Evolutionary conservation across 2,888 invertebrate genomes (phyloP), one percentile per base, ranked within the genome.

Genomic region (Oeneis ivallda): DNA sequence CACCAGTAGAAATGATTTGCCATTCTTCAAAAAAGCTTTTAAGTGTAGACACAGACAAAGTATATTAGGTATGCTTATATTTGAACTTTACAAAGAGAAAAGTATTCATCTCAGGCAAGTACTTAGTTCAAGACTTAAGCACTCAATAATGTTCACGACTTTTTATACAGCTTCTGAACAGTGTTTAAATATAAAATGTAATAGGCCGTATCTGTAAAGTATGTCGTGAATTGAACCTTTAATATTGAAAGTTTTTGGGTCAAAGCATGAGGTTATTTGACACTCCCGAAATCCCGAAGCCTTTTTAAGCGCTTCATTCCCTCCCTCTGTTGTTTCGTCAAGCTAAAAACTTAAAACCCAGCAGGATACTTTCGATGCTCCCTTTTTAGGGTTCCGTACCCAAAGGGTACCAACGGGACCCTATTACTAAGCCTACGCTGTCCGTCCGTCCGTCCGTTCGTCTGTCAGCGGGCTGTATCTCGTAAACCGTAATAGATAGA

Each of bases 221-320:
- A 50, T 52, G 26, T 50, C 19, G 19, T 26, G 50, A 19, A 50
- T 52, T 26, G n/a, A 61, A 41, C 26, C 41, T 50, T 39, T 61
- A 61, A 59, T 41, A 41, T 52, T 61, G 47, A 64, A 64, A 58
- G 64, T 64, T 68, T 68, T 68, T 64, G 53, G 66, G 66, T 58
- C 66, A 54, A 58, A 62, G 50, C 54, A 41, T 64, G 37, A 66
- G 53, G 66, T 52, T 49, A 64, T 64, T 64, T 49, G 63, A 66
- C 52, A 56, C 45, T 49, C 63, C 37, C 57, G 19, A 19, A 17
- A 34, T 49, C 63, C 41, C 57, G 19, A 13, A 17, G 41, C 47
- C 57, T 62, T 45, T 58, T 37, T 61, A 54, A 66, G 61, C 47
- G 64, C 64, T 26, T 58, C 60, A 65, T 62, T 63, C 59, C 57